Percentiles rank a stretch among this genome's conserved stretches.
Conservation (phyloP, 2,888 invertebrate species). For the Leptopilina myrica region DNA sequence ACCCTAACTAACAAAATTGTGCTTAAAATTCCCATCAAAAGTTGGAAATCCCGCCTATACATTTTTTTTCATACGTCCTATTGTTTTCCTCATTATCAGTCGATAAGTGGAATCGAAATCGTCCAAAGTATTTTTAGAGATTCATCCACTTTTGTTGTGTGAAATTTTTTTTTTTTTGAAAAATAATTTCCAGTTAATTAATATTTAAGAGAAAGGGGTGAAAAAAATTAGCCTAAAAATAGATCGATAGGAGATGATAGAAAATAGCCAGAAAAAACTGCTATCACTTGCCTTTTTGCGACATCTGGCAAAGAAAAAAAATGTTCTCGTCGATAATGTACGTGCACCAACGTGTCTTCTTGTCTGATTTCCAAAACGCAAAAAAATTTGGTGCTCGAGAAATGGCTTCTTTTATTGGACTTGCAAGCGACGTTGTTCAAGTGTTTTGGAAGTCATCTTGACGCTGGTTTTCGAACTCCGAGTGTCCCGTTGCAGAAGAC, state of each 20-base stretch:
- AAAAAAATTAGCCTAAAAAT: neutral
- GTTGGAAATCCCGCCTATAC: slow-evolving; percentile 26
- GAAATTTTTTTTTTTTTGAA: no score
- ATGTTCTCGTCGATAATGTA: no score
- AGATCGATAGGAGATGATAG: slow-evolving; percentile 13
- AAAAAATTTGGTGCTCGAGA: no score
- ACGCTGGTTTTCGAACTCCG: slow-evolving; percentile 63
- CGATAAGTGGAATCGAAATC: slow-evolving; percentile 20
- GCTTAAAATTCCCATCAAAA: slow-evolving; percentile 52
- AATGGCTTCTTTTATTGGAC: slow-evolving; percentile 55
- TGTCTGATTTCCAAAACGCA: no score
- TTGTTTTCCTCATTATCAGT: slow-evolving; percentile 26
- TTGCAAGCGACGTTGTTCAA: slow-evolving; percentile 60
- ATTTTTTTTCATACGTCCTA: slow-evolving; percentile 18
- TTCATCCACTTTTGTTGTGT: slow-evolving; percentile 14
- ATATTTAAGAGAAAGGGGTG: no score
- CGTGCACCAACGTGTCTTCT: no score
- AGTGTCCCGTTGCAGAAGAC: slow-evolving; percentile 69
- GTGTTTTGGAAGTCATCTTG: slow-evolving; percentile 62
- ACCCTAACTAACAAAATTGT: slow-evolving; percentile 70
- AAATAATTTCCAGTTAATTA: no score
- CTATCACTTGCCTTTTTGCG: no score
- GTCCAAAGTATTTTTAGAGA: slow-evolving; percentile 8
- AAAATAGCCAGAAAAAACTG: neutral
- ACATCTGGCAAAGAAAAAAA: neutral